Evolutionary conservation across 2,888 invertebrate genomes (phyloP).

Genomic region (Cataglyphis rosenhaueri): DNA sequence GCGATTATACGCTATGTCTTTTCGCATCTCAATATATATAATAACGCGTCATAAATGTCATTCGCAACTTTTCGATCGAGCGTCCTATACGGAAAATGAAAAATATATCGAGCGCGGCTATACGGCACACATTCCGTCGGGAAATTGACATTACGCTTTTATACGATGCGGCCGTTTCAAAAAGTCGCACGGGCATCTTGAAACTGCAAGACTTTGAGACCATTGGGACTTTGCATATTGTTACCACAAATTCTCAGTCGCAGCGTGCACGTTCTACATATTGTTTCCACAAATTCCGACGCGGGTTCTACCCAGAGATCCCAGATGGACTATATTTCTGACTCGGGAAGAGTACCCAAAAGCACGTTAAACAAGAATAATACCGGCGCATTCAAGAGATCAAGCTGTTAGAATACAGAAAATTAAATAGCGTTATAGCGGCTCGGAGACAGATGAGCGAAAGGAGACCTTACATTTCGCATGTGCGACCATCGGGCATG

Average conservation of each 20-base stretch:
- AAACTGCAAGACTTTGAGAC: not conserved
- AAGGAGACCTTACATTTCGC: slow-evolving; percentile 49
- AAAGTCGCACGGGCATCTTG: slow-evolving; percentile 34
- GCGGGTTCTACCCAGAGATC: not conserved
- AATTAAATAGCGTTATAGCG: slow-evolving; percentile 46
- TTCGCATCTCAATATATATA: slow-evolving; percentile 35
- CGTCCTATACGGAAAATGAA: too few relatives aligned
- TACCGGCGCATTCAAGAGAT: slow-evolving; percentile 3
- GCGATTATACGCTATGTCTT: slow-evolving; percentile 2
- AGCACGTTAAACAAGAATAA: slow-evolving; percentile 50
- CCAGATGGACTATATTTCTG: slow-evolving; percentile 37
- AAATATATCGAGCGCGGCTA: slow-evolving; percentile 17
- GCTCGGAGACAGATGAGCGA: slow-evolving; percentile 45
- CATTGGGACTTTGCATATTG: slow-evolving; percentile 31
- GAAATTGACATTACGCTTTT: slow-evolving; percentile 51
- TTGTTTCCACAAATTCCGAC: slow-evolving; percentile 50
- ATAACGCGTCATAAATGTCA: slow-evolving; percentile 50
- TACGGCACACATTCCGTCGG: not conserved
- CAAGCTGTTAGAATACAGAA: slow-evolving; percentile 21
- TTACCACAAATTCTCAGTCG: slow-evolving; percentile 48
- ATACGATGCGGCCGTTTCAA: slow-evolving; percentile 11
- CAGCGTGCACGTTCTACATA: slow-evolving; percentile 38
- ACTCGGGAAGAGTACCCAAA: slow-evolving; percentile 34
- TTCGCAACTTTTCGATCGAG: slow-evolving; percentile 47
- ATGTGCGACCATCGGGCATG: slow-evolving; percentile 33